These are phyloP conservation scores for Mormoops blainvillei DNA, from an alignment of 2,113 vertebrate species.

Conservation along the genomic window DNA sequence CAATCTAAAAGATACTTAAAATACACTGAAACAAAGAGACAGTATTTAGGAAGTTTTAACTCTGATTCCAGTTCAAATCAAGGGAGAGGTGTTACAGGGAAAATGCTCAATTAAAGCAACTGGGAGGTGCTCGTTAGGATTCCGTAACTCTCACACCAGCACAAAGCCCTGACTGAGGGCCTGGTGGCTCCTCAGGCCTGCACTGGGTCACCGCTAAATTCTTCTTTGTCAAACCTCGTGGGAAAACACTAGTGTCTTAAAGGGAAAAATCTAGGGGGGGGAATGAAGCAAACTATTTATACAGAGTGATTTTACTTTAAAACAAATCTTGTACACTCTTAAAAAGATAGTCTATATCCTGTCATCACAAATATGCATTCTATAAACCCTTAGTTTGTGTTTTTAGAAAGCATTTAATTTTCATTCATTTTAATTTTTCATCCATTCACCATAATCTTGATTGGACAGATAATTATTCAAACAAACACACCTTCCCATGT, in stretches of 20 bases:
- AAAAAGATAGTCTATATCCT: neutral
- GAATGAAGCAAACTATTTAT: neutral
- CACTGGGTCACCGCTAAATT: neutral
- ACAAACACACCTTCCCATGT: neutral
- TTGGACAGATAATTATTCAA: neutral
- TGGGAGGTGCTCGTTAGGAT: neutral
- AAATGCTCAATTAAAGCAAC: neutral
- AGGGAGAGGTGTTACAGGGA: neutral
- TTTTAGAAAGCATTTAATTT: neutral
- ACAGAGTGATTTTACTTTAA: neutral
- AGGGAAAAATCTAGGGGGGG: neutral
- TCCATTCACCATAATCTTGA: neutral
- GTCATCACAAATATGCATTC: neutral
- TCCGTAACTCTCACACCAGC: neutral
- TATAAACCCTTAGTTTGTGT: neutral
- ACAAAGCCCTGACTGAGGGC: neutral
- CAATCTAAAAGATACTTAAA: neutral
- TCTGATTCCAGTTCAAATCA: conserved; percentile 14
- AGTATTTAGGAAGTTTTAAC: neutral
- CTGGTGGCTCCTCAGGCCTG: neutral
- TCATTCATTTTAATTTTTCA: neutral
- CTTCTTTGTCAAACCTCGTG: neutral
- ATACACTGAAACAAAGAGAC: neutral
- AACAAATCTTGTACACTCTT: neutral
- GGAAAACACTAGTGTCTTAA: neutral